Conservation (phyloP, 2,113 vertebrate species). For the Salvelinus alpinus region DNA sequence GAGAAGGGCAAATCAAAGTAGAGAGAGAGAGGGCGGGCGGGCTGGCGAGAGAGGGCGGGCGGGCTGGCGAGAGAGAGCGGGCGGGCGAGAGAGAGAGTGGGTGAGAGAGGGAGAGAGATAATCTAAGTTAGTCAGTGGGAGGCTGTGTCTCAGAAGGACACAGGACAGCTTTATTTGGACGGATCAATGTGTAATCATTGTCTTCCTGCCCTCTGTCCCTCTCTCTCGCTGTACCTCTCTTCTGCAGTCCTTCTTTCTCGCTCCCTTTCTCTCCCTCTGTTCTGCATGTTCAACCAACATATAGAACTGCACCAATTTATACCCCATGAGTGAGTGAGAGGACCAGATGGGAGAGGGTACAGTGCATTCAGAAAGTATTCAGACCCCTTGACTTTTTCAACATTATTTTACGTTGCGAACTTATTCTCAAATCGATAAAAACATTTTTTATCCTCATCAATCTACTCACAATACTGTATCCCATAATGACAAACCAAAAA, state of each 20-base stretch:
- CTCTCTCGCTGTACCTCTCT: background rate
- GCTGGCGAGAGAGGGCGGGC: background rate
- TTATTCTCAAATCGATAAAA: too few species aligned
- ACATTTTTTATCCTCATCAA: too few species aligned
- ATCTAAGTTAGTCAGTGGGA: conserved; percentile 6
- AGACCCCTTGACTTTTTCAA: too few species aligned
- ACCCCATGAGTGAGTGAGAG: too few species aligned
- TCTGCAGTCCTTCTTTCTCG: too few species aligned
- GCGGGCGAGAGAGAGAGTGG: conserved; percentile 3
- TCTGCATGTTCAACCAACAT: background rate
- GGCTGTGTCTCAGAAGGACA: conserved; percentile 5
- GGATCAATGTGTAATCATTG: conserved; percentile 15
- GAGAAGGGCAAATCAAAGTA: conserved; percentile 1
- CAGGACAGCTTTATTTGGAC: conserved; percentile 8
- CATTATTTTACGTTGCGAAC: too few species aligned
- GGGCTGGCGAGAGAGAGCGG: background rate
- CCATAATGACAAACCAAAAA: too few species aligned
- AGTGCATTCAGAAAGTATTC: too few species aligned
- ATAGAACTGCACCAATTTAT: too few species aligned
- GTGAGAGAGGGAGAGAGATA: background rate
- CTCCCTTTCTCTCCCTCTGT: background rate
- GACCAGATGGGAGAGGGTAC: too few species aligned
- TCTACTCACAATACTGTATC: too few species aligned
- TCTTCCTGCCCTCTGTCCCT: background rate
- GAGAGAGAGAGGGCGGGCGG: too few species aligned